Evolutionary conservation across 2,113 vertebrate species (phyloP).

Genomic region (Xenopus laevis): DNA sequence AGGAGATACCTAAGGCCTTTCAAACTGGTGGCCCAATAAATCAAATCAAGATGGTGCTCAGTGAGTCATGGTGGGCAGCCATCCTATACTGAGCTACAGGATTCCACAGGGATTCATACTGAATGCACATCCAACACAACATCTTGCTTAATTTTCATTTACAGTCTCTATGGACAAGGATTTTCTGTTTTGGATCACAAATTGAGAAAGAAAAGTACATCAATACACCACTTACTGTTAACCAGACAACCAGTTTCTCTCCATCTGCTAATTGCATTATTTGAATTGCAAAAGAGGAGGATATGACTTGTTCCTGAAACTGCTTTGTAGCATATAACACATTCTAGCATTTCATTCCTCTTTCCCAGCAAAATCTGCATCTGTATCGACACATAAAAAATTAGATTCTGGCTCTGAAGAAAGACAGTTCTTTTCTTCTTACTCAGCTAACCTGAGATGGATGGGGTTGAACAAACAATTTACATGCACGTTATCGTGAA

Average conservation of each 20-base stretch:
- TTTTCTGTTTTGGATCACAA: no score
- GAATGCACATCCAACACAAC: no score
- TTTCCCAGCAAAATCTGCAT: background rate
- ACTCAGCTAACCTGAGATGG: background rate
- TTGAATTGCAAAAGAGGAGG: background rate
- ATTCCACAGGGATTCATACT: no score
- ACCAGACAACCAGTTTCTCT: background rate
- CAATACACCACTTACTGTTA: background rate
- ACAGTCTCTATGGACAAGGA: no score
- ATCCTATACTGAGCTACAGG: no score
- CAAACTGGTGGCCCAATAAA: no score
- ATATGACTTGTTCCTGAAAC: background rate
- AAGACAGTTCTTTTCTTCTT: background rate
- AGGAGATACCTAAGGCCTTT: no score
- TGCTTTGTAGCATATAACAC: background rate
- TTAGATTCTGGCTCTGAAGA: background rate
- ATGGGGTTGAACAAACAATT: no score
- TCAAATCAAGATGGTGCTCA: no score
- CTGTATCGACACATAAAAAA: background rate
- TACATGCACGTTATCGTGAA: no score
- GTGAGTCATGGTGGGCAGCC: no score
- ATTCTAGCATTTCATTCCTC: background rate
- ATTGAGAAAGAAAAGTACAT: background rate
- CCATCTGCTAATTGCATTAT: slow-evolving; percentile 6
- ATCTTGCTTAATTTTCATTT: no score